Evolutionary conservation across 2,888 invertebrate species (phyloP).

Genomic region (Pachycephus smyrnensis): DNA sequence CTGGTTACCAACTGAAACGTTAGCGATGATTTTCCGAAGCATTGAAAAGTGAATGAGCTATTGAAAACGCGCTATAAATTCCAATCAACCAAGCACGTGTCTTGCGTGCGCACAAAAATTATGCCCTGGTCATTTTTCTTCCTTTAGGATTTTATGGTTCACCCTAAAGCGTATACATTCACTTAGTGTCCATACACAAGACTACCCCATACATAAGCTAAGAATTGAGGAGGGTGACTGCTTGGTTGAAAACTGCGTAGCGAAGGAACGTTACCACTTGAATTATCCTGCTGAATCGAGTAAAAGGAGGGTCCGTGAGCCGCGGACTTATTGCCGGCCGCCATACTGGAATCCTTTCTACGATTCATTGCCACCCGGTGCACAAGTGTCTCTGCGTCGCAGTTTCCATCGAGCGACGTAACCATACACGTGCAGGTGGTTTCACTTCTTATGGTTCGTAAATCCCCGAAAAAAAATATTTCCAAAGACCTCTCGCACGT

Average conservation of each 20-base stretch:
- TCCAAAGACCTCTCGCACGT: background rate
- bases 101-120: background rate
- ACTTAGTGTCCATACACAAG: background rate
- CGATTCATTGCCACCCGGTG: background rate
- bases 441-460: background rate
- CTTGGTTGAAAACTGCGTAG: background rate
- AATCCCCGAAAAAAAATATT: background rate
- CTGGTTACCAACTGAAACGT: background rate
- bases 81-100: background rate
- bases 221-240: background rate
- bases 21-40: background rate
- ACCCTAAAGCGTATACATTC: background rate
- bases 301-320: background rate
- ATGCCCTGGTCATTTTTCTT: background rate
- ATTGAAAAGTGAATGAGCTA: too few species aligned
- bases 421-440: background rate
- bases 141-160: background rate
- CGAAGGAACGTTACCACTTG: background rate
- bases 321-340: background rate
- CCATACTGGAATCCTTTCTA: background rate
- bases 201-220: background rate
- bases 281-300: background rate
- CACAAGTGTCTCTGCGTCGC: background rate
- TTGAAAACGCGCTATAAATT: too few species aligned
- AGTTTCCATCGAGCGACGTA: background rate